Base-by-base conservation (phyloP, 92 coral and sea anemone genomes). In the Siderastrea radians region DNA sequence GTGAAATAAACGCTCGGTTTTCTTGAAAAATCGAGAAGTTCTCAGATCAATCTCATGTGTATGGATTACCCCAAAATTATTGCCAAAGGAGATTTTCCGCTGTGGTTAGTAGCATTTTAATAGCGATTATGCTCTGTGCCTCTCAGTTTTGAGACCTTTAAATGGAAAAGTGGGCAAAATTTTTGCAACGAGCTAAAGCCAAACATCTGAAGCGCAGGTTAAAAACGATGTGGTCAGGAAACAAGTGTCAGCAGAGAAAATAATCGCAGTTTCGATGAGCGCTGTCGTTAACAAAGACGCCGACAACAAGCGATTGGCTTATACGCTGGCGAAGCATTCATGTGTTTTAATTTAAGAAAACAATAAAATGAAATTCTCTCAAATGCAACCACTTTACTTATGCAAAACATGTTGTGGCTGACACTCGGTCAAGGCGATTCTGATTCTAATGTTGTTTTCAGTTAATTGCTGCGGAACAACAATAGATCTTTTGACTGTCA, bases 51-150 rank as follows among this genome's bases (percentile, higher is more conserved):
- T 44, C 13, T 49, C 48, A 57, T n/a, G 58, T 62, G 46, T 46
- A 1, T 70, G 55, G 84, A 19, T 82, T 70, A 82, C 57, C 49
- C 68, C 67, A 38, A 71, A 50, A 46, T 53, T 43, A 49, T 57
- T 57, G n/a, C 78, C 68, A 57, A 55, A 71, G 71, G 5, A 2
- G 49, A 44, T 15, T 68, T 43, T 53, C 11, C 9, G 11, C 61
- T 80, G 71, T 78, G 83, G 72, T 79, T 66, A 38, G 26, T 19
- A 59, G 86, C 50, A 45, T 57, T 82, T 68, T 60, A 13, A 69
- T 70, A n/a, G 46, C 54, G 55, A n/a, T 57, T 47, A 54, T 9
- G 11, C 14, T 55, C 57, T 50, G 7, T 54, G 57, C 15, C 49
- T 12, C 45, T 46, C 44, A 63, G 58, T 62, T 62, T 13, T 1